Conservation (phyloP, 2,888 invertebrate genomes). For the Acronicta alni region DNA sequence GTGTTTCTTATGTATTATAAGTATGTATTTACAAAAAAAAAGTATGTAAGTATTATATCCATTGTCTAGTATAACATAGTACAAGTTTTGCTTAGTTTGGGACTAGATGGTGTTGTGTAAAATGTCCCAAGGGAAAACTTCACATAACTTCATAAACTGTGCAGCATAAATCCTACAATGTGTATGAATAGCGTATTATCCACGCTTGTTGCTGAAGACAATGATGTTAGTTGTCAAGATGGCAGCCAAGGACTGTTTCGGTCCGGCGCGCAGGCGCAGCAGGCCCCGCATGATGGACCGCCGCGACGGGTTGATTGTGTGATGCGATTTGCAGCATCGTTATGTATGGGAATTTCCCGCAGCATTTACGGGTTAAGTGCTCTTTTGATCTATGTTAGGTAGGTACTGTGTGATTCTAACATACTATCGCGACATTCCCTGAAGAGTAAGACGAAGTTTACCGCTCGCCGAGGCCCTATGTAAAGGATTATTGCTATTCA, state of each 20-base stretch:
- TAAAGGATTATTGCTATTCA: too few relatives aligned
- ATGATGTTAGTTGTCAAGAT: slow-evolving; percentile 38
- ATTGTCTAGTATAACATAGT: too few relatives aligned
- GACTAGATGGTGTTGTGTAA: too few relatives aligned
- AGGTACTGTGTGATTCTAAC: too few relatives aligned
- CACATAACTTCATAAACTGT: slow-evolving; percentile 9
- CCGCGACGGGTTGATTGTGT: slow-evolving; percentile 16
- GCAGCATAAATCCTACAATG: slow-evolving; percentile 6
- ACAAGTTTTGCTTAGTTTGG: too few relatives aligned
- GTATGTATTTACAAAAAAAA: too few relatives aligned
- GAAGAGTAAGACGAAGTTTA: too few relatives aligned
- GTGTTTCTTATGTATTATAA: too few relatives aligned
- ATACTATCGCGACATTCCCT: too few relatives aligned
- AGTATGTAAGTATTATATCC: too few relatives aligned
- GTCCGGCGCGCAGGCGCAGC: slow-evolving; percentile 56
- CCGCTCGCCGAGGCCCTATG: too few relatives aligned
- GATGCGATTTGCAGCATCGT: slow-evolving; percentile 10
- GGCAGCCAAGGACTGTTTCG: slow-evolving; percentile 58
- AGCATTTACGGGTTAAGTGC: slow-evolving; percentile 27
- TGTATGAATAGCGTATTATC: slow-evolving; percentile 32
- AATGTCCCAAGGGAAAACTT: neutral
- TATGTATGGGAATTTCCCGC: slow-evolving; percentile 43
- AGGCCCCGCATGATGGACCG: slow-evolving; percentile 48
- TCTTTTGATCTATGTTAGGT: slow-evolving; percentile 3
- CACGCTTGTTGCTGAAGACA: slow-evolving; percentile 42